These are phyloP conservation scores for Melinaea menophilus DNA, from an alignment of 2,888 invertebrate genomes.

Conservation along the genomic window DNA sequence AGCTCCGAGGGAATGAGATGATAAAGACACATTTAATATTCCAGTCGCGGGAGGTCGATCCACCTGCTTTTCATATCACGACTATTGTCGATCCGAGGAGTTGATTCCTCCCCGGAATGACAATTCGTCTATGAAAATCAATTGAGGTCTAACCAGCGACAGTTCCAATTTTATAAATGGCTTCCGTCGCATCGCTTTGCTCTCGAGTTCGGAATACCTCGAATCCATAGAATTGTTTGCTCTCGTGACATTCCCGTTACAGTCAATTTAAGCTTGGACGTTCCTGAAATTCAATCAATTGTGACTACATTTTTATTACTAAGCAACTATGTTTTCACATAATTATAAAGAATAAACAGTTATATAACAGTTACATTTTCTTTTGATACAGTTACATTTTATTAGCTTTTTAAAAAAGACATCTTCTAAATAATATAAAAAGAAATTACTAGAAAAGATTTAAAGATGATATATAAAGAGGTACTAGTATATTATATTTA, in stretches of 20 bases:
- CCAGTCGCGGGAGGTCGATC: slow-evolving; percentile 64
- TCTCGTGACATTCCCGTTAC: slow-evolving; percentile 9
- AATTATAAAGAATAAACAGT: too few relatives aligned
- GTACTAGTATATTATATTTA: too few relatives aligned
- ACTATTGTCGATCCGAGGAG: slow-evolving; percentile 70
- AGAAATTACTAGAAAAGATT: too few relatives aligned
- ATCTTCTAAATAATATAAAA: too few relatives aligned
- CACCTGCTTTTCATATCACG: slow-evolving; percentile 76
- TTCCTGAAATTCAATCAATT: neutral
- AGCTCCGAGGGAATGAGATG: slow-evolving; percentile 64
- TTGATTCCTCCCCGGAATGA: slow-evolving; percentile 63
- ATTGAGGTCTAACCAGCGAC: slow-evolving; percentile 59
- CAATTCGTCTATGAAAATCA: slow-evolving; percentile 74
- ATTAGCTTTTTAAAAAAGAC: too few relatives aligned
- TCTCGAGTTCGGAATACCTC: slow-evolving; percentile 35
- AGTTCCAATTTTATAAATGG: slow-evolving; percentile 70
- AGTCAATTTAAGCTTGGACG: slow-evolving; percentile 2
- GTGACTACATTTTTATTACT: neutral
- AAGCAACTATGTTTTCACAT: too few relatives aligned
- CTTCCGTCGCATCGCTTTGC: slow-evolving; percentile 54
- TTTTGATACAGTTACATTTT: too few relatives aligned
- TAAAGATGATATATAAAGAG: too few relatives aligned
- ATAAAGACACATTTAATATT: slow-evolving; percentile 72
- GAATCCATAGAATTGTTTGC: slow-evolving; percentile 23
- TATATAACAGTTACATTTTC: too few relatives aligned